These are phyloP conservation scores for Anguilla marmorata DNA, from an alignment of 2,797 vertebrate species.

Conservation along the genomic window DNA sequence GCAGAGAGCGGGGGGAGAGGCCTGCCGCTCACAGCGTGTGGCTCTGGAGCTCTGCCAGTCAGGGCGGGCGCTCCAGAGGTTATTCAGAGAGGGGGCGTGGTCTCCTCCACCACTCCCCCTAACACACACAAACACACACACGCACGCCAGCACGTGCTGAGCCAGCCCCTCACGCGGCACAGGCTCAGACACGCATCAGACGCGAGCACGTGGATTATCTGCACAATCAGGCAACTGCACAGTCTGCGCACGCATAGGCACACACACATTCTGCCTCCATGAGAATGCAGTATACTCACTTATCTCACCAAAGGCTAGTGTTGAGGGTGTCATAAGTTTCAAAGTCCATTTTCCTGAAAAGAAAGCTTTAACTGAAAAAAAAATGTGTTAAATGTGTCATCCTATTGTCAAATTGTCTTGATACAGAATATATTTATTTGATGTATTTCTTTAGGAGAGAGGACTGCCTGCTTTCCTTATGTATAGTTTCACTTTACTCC, in stretches of 20 bases:
- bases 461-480: background rate
- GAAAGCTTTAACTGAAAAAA: background rate
- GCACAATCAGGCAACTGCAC: background rate
- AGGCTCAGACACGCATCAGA: constrained; percentile 21
- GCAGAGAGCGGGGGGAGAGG: background rate
- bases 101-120: background rate
- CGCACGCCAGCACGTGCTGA: constrained; percentile 26
- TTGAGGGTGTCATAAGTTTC: background rate
- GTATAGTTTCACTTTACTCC: background rate
- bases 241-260: background rate
- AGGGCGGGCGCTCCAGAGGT: constrained; percentile 3
- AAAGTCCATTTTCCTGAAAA: constrained; percentile 2
- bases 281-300: background rate
- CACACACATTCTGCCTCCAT: background rate
- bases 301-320: background rate
- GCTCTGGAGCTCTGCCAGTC: constrained; percentile 29
- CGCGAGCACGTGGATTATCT: constrained; percentile 1
- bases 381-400: background rate
- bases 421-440: background rate
- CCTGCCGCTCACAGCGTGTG: background rate
- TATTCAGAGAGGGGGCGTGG: constrained; percentile 3
- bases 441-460: constrained; percentile 1
- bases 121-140: constrained; percentile 8
- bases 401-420: background rate
- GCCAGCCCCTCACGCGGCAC: constrained; percentile 25